These are phyloP conservation scores for Brachypteracias leptosomus DNA, from an alignment of 2,113 vertebrate species.

Conservation along the genomic window DNA sequence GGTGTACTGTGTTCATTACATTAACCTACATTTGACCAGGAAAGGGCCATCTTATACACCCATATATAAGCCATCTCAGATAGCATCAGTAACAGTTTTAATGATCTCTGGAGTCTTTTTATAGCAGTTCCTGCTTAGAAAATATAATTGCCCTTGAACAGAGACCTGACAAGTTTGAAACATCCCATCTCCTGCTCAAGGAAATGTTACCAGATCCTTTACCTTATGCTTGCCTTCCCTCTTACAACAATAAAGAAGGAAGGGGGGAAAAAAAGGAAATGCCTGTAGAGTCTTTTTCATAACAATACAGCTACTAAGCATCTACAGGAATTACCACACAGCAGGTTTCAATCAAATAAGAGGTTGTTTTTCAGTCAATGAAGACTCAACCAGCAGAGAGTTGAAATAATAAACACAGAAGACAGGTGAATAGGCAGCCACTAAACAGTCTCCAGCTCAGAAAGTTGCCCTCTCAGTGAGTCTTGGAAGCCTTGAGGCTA, in stretches of 20 bases:
- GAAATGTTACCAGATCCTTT: neutral
- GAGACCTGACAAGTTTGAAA: neutral
- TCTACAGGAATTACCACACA: neutral
- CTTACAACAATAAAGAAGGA: neutral
- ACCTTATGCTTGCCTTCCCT: neutral
- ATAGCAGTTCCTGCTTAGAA: neutral
- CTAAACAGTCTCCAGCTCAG: neutral
- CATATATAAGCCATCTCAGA: neutral
- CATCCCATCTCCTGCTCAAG: neutral
- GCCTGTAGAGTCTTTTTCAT: neutral
- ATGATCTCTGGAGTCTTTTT: neutral
- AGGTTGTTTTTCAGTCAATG: neutral
- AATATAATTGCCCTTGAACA: neutral
- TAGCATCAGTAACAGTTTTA: neutral
- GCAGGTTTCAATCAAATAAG: neutral
- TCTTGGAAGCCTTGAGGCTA: neutral
- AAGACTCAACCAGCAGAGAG: neutral
- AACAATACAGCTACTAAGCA: neutral
- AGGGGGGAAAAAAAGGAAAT: neutral
- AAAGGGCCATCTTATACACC: neutral
- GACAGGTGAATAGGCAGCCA: neutral
- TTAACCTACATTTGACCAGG: neutral
- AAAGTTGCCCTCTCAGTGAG: neutral
- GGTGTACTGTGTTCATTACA: neutral
- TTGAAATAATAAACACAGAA: neutral